Evolutionary conservation across 2,888 invertebrate species (phyloP).

Genomic region (Axea sp.): DNA sequence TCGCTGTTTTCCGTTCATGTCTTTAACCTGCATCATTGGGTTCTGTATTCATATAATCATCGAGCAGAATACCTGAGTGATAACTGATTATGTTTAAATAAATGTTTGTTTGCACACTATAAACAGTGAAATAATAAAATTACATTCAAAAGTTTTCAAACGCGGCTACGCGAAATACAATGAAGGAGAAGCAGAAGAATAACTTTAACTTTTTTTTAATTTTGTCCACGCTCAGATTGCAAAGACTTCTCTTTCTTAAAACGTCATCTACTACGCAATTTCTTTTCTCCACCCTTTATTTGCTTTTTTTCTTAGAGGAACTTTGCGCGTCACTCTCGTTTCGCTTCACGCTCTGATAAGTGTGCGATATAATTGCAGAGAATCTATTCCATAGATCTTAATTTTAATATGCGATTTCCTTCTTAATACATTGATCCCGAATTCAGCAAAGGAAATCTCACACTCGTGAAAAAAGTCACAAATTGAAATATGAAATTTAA

Average conservation of each 20-base stretch:
- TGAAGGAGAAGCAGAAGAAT: slow-evolving; percentile 12
- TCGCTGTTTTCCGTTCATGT: no score
- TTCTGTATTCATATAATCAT: no score
- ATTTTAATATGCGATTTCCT: slow-evolving; percentile 69
- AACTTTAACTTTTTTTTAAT: slow-evolving; percentile 31
- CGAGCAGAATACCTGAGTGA: no score
- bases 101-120: neutral
- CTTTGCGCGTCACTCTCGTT: slow-evolving; percentile 61
- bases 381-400: slow-evolving; percentile 59
- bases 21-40: no score
- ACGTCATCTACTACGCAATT: slow-evolving; percentile 44
- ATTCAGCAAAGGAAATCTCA: neutral
- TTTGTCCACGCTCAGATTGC: slow-evolving; percentile 17
- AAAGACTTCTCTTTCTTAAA: slow-evolving; percentile 31
- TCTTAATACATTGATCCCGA: slow-evolving; percentile 67
- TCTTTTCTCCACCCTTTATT: slow-evolving; percentile 57
- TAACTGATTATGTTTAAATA: neutral
- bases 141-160: slow-evolving; percentile 7
- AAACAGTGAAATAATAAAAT: neutral
- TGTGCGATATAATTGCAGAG: slow-evolving; percentile 69
- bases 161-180: neutral
- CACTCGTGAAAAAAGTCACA: no score
- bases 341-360: slow-evolving; percentile 69
- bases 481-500: slow-evolving; percentile 49
- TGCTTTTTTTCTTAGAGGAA: slow-evolving; percentile 47